Base-by-base conservation (phyloP, 2,113 vertebrate species). In the Ivindomyrus marchei region DNA sequence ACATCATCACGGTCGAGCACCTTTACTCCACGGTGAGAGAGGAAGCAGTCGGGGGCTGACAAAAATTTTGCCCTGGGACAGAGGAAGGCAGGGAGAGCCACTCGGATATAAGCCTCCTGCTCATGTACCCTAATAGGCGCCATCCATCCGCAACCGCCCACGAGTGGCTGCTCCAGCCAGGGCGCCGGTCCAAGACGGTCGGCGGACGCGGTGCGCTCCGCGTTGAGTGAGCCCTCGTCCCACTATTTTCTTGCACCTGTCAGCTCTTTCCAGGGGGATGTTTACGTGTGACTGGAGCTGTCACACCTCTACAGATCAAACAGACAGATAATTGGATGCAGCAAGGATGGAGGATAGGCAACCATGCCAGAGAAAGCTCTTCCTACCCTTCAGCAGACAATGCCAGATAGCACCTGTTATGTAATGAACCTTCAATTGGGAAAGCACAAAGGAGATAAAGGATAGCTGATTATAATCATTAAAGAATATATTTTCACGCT, bases 251-350 rank as follows among this genome's bases (percentile, higher is more conserved):
- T n/a, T 42, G 83, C 83, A 47, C 83, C 83, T 85, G 83, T 47
- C 83, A 47, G 21, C 83, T 85, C 83, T 46, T 85, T 85, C 83
- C 83, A 46, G 17, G 19, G 42, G 42, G 42, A 85, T 85, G 83
- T 47, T 85, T 85, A 47, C 83, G 83, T 85, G 83, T 85, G 83
- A 85, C 83, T 47, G 83, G 45, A 85, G 83, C 83, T 85, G 83
- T 85, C 83, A 85, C 83, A 45, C 83, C 83, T 24, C 83, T 46
- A 24, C 42, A n/a, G 83, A 85, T 85, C 83, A 85, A 85, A 47
- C 45, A 7, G 83, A 85, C 83, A 47, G 83, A 85, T 85, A 47
- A 85, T 85, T 85, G 83, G 45, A 85, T 45, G 8, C 83, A 47
- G 83, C 83, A 85, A 47, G 42, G 10, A 85, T 46, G 9, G 45